Percentiles rank a stretch among this genome's conserved stretches.
Conservation (phyloP, 2,888 invertebrate species). For the Drosophila neonasuta region DNA sequence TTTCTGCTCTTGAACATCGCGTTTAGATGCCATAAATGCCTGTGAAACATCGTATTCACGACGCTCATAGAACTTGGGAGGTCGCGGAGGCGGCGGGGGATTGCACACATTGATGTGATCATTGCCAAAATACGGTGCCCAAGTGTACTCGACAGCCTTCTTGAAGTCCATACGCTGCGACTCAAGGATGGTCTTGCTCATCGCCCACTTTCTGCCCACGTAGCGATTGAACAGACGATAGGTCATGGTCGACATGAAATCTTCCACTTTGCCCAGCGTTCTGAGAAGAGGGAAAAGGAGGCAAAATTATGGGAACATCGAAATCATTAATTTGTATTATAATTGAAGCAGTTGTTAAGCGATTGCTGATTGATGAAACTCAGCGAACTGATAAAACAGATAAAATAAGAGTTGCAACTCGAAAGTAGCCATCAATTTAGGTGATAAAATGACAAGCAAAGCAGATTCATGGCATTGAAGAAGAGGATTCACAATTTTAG, state of each 20-base stretch:
- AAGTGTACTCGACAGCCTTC: neutral
- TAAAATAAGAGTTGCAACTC: too few species aligned
- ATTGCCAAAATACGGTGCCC: slow-evolving; percentile 6
- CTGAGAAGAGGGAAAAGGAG: neutral
- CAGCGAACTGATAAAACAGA: too few species aligned
- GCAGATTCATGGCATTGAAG: too few species aligned
- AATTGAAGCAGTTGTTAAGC: too few species aligned
- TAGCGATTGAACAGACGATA: slow-evolving; percentile 17
- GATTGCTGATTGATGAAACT: too few species aligned
- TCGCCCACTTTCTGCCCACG: slow-evolving; percentile 8
- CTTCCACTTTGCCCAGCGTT: slow-evolving; percentile 1
- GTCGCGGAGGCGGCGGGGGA: neutral
- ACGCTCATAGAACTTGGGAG: neutral
- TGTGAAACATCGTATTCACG: slow-evolving; percentile 15
- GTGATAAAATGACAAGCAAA: too few species aligned
- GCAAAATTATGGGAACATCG: too few species aligned
- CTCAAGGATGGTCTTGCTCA: neutral
- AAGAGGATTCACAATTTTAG: too few species aligned
- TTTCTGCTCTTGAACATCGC: neutral
- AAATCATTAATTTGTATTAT: too few species aligned
- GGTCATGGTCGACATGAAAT: neutral
- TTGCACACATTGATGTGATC: slow-evolving; percentile 11
- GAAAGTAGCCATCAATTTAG: too few species aligned
- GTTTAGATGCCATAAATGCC: neutral
- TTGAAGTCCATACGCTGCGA: neutral